Evolutionary conservation across 1,140 invertebrate species (phyloP).

Genomic region (Agrilus planipennis): DNA sequence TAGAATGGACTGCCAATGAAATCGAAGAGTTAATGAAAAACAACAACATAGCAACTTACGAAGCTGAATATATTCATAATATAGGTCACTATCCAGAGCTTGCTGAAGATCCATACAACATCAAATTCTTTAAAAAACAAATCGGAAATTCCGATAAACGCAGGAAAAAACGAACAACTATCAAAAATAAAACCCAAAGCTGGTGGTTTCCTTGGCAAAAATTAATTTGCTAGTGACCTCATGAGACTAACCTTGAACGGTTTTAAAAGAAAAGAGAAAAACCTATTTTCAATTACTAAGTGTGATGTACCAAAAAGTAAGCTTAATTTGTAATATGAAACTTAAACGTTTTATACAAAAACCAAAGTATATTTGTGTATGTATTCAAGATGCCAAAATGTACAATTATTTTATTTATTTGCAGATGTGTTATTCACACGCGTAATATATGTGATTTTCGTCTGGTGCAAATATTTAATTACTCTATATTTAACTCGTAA

Average conservation of each 20-base stretch:
- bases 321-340: slow-evolving; percentile 23
- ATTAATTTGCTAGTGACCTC: slow-evolving; percentile 37
- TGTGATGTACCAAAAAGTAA: slow-evolving; percentile 33
- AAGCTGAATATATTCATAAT: slow-evolving; percentile 84
- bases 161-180: slow-evolving; percentile 44
- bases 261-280: slow-evolving; percentile 22
- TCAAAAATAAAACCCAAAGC: slow-evolving; percentile 32
- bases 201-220: slow-evolving; percentile 40
- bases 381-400: slow-evolving; percentile 49
- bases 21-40: slow-evolving; percentile 70
- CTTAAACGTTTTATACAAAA: slow-evolving; percentile 37
- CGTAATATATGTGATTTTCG: slow-evolving; percentile 35
- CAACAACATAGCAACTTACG: slow-evolving; percentile 71
- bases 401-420: slow-evolving; percentile 46
- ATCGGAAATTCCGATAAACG: slow-evolving; percentile 48
- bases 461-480: slow-evolving; percentile 19
- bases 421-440: slow-evolving; percentile 40
- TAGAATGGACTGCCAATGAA: slow-evolving; percentile 67
- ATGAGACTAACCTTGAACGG: slow-evolving; percentile 12
- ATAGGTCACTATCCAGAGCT: slow-evolving; percentile 80
- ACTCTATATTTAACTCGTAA: slow-evolving; percentile 20
- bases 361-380: slow-evolving; percentile 53
- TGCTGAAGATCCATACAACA: slow-evolving; percentile 90
- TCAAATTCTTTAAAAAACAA: slow-evolving; percentile 75
- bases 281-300: slow-evolving; percentile 32